Conservation (phyloP, 2,797 vertebrate genomes). For the Helicolenus hilgendorfi region DNA sequence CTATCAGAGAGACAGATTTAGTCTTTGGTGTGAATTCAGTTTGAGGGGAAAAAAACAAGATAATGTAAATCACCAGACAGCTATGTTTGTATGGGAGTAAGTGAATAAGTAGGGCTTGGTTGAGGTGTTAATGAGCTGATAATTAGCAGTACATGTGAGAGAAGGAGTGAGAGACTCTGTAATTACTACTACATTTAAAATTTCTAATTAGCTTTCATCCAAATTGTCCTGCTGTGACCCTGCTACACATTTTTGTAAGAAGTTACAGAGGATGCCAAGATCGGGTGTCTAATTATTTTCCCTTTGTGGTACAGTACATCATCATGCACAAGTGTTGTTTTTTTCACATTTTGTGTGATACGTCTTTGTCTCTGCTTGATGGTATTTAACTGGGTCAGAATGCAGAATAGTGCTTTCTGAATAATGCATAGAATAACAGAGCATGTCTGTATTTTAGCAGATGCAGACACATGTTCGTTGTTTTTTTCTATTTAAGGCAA, state of each 20-base stretch:
- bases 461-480: neutral
- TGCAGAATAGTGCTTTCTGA: slow-evolving; percentile 29
- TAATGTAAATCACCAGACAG: slow-evolving; percentile 30
- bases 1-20: neutral
- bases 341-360: neutral
- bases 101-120: slow-evolving; percentile 43
- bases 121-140: slow-evolving; percentile 75
- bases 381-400: slow-evolving; percentile 52
- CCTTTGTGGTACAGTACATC: neutral
- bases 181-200: slow-evolving; percentile 63
- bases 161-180: slow-evolving; percentile 45
- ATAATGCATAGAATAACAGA: slow-evolving; percentile 64
- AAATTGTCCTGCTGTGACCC: slow-evolving; percentile 34
- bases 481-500: slow-evolving; percentile 6
- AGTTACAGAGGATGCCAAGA: slow-evolving; percentile 17
- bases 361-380: slow-evolving; percentile 14
- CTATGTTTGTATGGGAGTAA: slow-evolving; percentile 25
- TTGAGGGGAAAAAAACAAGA: neutral
- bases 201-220: slow-evolving; percentile 62
- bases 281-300: slow-evolving; percentile 11
- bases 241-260: slow-evolving; percentile 9
- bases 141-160: slow-evolving; percentile 57
- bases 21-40: neutral
- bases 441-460: slow-evolving; percentile 15
- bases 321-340: neutral